These are phyloP conservation scores for Raphicerus campestris DNA, from an alignment of 2,113 vertebrate species.

Conservation along the genomic window DNA sequence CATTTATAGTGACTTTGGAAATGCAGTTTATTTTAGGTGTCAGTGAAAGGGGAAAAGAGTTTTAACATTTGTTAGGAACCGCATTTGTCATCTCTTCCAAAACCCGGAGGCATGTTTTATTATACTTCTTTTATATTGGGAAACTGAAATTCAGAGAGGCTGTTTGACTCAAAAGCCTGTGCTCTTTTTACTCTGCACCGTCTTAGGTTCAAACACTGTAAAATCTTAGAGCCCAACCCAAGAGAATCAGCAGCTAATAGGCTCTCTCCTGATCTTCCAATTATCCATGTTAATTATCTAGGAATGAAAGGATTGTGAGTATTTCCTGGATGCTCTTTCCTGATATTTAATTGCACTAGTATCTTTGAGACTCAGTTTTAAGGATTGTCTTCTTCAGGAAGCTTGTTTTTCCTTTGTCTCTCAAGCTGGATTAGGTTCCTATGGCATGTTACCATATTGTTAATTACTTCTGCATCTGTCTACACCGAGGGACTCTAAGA, in stretches of 20 bases:
- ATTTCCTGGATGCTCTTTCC: neutral
- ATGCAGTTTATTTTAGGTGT: conserved; percentile 31
- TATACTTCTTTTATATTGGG: neutral
- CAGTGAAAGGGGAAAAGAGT: neutral
- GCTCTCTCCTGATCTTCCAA: neutral
- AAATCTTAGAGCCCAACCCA: neutral
- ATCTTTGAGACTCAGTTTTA: neutral
- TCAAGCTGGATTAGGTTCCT: neutral
- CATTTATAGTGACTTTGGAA: neutral
- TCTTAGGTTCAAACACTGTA: neutral
- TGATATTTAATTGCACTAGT: neutral
- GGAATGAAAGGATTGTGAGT: neutral
- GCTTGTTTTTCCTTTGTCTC: neutral
- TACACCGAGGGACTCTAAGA: neutral
- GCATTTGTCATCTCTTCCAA: neutral
- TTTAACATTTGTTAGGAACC: conserved; percentile 31
- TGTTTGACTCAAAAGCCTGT: neutral
- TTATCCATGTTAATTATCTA: neutral
- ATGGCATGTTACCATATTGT: neutral
- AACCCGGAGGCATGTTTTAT: neutral
- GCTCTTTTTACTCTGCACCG: neutral
- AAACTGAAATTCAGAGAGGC: neutral
- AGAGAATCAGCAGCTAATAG: neutral
- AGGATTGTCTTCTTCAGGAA: neutral
- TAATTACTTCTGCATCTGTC: neutral